Percentiles rank a stretch among this genome's conserved stretches.
Conservation (phyloP, 2,888 invertebrate genomes). For the Philaethria dido region DNA sequence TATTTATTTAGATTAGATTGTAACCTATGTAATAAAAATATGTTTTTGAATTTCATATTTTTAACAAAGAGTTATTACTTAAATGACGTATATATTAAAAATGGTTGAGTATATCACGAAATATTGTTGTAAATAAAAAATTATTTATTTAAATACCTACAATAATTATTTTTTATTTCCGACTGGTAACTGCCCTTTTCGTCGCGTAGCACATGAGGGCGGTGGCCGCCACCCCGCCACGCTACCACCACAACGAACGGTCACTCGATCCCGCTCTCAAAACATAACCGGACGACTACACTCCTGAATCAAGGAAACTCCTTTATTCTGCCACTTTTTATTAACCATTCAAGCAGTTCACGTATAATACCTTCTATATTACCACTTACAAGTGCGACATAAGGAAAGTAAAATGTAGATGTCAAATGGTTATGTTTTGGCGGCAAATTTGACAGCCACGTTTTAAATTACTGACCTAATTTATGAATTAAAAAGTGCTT, state of each 20-base stretch:
- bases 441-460: constrained; percentile 34
- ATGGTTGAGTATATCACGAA: background rate
- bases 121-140: background rate
- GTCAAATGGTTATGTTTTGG: constrained; percentile 28
- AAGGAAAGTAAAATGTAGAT: background rate
- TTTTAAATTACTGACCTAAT: constrained; percentile 6
- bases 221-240: constrained; percentile 67
- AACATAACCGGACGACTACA: constrained; percentile 82
- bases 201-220: constrained; percentile 61
- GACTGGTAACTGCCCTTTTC: constrained; percentile 43
- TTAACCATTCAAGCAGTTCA: constrained; percentile 2
- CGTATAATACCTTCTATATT: background rate
- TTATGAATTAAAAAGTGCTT: constrained; percentile 16
- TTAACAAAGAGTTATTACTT: no score
- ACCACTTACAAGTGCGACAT: constrained; percentile 5
- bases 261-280: constrained; percentile 79
- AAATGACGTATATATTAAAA: no score
- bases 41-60: no score
- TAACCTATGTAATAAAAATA: no score
- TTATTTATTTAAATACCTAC: background rate
- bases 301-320: constrained; percentile 52
- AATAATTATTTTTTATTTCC: background rate
- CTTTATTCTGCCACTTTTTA: constrained; percentile 33
- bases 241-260: constrained; percentile 59
- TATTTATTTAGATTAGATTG: no score